Evolutionary conservation across 2,797 vertebrate genomes (phyloP), one percentile per base, ranked within the genome.

Genomic region (Crax fasciolata): DNA sequence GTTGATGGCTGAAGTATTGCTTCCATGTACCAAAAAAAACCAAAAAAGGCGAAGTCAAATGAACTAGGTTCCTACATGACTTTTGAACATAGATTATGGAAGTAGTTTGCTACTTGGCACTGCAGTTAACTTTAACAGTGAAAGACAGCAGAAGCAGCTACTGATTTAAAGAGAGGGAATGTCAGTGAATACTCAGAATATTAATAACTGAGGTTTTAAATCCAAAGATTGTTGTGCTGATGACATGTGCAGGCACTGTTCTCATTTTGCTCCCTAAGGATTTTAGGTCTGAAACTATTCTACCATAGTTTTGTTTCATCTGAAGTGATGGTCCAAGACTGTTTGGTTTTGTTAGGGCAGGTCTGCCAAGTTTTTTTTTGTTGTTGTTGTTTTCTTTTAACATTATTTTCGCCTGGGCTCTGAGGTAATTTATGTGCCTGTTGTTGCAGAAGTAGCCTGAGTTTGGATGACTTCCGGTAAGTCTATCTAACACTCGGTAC

Each of bases 381-480:
- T 10, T 35, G n/a, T 19, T 6, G 17, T 66, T 85, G 81, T 89
- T 75, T 92, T 27, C 9, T 71, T 82, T 84, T 91, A 73, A 54
- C 57, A 21, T 76, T 89, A 81, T 87, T 87, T 96, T 90, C 27
- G 96, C 78, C 61, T 94, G 93, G 94, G 76, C 74, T 96, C 58
- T 95, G 92, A 78, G 93, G 89, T 99, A 98, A 99, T 98, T 98
- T 98, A 95, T 99, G 94, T 99, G 98, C 98, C 98, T 99, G 97
- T 98, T 99, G 95, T 98, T 99, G 94, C 98, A 99, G 99, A 98
- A 98, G 99, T 99, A 99, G 99, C 99, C 98, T 99, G 98, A 98
- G 98, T 98, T 97, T 99, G 98, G 99, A 99, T 95, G 99, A 99
- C 86, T 98, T 98, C 94, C 98, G 98, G 99, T 99, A 98, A 99